Evolutionary conservation across 2,797 vertebrate genomes (phyloP).

Genomic region (Catamblyrhynchus diadema): DNA sequence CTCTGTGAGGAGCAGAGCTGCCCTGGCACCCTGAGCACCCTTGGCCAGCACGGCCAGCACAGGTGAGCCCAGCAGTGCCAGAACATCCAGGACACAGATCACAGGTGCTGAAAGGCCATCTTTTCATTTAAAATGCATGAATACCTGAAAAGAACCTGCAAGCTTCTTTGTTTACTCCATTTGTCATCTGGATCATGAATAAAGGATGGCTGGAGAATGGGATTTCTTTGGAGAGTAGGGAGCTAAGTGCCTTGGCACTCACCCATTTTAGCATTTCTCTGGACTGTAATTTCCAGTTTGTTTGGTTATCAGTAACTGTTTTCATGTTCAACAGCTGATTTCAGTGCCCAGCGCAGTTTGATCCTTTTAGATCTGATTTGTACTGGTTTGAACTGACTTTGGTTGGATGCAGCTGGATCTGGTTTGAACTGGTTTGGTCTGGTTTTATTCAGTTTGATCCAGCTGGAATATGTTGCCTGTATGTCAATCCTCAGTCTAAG

Average conservation of each 20-base stretch:
- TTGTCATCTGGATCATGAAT: background rate
- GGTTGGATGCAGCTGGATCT: background rate
- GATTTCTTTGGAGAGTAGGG: background rate
- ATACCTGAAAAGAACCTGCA: background rate
- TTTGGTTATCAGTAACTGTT: constrained; percentile 47
- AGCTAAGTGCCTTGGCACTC: constrained; percentile 3
- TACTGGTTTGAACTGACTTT: background rate
- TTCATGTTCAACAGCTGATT: background rate
- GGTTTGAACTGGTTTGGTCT: background rate
- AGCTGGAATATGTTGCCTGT: background rate
- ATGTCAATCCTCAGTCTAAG: background rate
- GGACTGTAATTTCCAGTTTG: constrained; percentile 45
- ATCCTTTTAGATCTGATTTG: background rate
- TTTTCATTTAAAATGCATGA: background rate
- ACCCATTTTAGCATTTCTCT: constrained; percentile 47
- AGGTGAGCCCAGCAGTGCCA: background rate
- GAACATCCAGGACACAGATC: fast-evolving
- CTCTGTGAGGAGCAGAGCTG: background rate
- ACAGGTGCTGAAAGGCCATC: fast-evolving
- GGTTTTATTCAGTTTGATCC: background rate
- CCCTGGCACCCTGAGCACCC: background rate
- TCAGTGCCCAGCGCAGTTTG: background rate
- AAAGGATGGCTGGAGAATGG: background rate
- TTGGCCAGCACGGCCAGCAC: background rate
- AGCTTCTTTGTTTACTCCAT: background rate